A percentile compares a stretch with the other conserved stretches of the same genome.
Evolutionary conservation across 2,888 invertebrate species (phyloP).

Genomic region (Arctia plantaginis): DNA sequence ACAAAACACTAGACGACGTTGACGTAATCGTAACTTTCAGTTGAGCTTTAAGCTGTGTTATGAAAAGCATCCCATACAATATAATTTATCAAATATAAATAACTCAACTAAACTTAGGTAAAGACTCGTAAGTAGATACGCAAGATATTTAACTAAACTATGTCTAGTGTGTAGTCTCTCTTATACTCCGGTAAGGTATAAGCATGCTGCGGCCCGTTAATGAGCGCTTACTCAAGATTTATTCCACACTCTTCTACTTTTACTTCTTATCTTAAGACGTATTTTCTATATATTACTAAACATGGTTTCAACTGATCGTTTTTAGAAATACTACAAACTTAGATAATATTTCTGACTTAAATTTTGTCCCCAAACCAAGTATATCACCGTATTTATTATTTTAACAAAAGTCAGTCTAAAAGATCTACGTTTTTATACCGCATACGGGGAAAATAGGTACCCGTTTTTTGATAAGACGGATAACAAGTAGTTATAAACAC

Average conservation of each 20-base stretch:
- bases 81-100: neutral
- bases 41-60: too few species aligned
- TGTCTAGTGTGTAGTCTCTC: constrained; percentile 34
- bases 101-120: neutral
- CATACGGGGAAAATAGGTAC: neutral
- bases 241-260: constrained; percentile 46
- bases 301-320: neutral
- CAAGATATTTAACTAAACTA: neutral
- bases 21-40: neutral
- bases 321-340: neutral
- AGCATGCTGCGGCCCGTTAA: constrained; percentile 47
- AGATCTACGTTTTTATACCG: neutral
- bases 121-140: neutral
- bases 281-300: constrained; percentile 35
- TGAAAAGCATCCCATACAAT: neutral
- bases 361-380: neutral
- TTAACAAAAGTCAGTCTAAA: neutral
- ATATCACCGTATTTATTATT: neutral
- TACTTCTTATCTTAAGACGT: constrained; percentile 47
- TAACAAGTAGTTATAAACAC: neutral
- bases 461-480: neutral
- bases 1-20: too few species aligned
- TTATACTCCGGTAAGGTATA: constrained; percentile 44
- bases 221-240: constrained; percentile 48
- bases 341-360: neutral